Evolutionary conservation across 2,113 vertebrate genomes (phyloP), one percentile per base, ranked within the genome.

Genomic region (Limnothrissa miodon): DNA sequence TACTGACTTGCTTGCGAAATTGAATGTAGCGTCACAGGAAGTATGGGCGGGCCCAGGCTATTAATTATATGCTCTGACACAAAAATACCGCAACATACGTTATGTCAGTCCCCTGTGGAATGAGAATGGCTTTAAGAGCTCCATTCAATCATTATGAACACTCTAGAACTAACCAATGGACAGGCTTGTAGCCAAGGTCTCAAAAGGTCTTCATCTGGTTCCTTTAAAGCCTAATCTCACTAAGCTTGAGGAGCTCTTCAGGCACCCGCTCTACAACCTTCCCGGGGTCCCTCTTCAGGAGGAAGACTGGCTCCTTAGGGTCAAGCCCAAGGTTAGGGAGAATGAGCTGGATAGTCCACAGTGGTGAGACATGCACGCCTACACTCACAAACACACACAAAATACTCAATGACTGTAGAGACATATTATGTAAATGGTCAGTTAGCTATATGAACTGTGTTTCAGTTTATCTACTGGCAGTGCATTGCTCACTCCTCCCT

Each of bases 241-340:
- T 10, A 96, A 95, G 82, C 85, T 96, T 86, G 83, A 86, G 0
- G 92, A 91, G 0, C 92, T 96, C 53, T 97, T 95, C 25, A 9
- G 92, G 48, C 96, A 97, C 85, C 93, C 94, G 4, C 92, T 96
- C 2, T 96, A 95, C 90, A 94, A 93, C 51, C 59, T 89, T 44
- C 93, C 92, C 0, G 1, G 36, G 1, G 92, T 91, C 0, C 42
- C 87, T 0, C 59, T 93, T 59, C 87, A 82, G 0, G 92, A 95
- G 29, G 93, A 94, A 0, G 96, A 97, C 90, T 92, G 92, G 87
- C 92, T 97, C 81, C 92, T 96, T 83, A 90, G 81, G 0, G 80
- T 95, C 78, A 95, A 93, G 74, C 83, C 95, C 19, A 90, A 90
- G 83, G 88, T 89, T 84, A 93, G 91, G 81, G 88, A 93, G 79